Percentiles rank a stretch among this genome's conserved stretches.
Evolutionary conservation across 2,113 vertebrate species (phyloP).

Genomic region (Tachuris rubrigastra): DNA sequence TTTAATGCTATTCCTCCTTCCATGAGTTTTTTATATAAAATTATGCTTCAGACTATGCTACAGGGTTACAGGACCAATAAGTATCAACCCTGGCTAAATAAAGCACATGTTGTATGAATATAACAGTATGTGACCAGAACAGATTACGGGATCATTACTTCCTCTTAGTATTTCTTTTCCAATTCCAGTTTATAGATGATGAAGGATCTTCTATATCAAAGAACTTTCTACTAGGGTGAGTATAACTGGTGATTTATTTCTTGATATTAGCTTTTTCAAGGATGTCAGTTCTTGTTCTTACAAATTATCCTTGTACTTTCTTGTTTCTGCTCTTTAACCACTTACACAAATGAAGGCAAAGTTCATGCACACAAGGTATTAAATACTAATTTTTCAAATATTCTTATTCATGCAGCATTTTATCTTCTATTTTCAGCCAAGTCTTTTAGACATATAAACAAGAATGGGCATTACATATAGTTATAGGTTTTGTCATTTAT

Average conservation of each 20-base stretch:
- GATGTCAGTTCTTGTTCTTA: not conserved
- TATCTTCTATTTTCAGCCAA: not conserved
- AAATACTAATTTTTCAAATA: not conserved
- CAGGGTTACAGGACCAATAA: not conserved
- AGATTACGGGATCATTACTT: not conserved
- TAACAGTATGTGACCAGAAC: not conserved
- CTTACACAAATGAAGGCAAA: conserved; percentile 28
- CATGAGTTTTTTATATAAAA: not conserved
- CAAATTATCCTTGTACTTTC: not conserved
- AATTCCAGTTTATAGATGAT: not conserved
- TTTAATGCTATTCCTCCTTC: not conserved
- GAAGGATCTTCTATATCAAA: not conserved
- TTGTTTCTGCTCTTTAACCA: not conserved
- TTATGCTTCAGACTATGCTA: not conserved
- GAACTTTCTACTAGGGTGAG: not conserved
- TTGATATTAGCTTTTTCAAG: conserved; percentile 5
- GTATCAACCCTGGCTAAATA: not conserved
- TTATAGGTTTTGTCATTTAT: not conserved
- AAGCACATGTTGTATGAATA: not conserved
- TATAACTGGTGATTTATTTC: not conserved
- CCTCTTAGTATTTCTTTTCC: not conserved
- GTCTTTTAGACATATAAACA: not conserved
- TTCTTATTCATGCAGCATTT: not conserved
- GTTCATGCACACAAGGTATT: not conserved
- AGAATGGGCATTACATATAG: not conserved